Percentiles rank a stretch among this genome's conserved stretches.
phyloP scores from a whole-genome alignment of 1,140 invertebrate genomes.

The Pemphigus obesinymphae region DNA sequence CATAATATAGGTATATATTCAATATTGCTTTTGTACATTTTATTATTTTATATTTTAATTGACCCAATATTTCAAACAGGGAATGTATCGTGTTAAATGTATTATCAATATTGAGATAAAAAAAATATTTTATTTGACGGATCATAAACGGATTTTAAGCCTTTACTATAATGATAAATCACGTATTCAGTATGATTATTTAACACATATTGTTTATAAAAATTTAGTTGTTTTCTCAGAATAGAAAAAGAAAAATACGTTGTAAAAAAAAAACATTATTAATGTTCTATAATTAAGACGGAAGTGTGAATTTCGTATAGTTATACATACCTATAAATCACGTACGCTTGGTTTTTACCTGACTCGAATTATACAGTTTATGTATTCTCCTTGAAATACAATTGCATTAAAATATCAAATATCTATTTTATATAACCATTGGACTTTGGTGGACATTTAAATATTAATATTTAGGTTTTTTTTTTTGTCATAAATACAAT shows the following conservation, averaged over 20 bases:
- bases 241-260: background rate
- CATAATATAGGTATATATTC: too few species aligned
- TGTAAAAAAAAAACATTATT: background rate
- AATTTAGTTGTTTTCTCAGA: background rate
- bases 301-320: background rate
- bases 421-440: too few species aligned
- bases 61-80: background rate
- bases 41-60: background rate
- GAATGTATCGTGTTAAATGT: background rate
- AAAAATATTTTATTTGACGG: background rate
- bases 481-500: too few species aligned
- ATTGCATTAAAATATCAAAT: too few species aligned
- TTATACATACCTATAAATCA: background rate
- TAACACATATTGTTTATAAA: background rate
- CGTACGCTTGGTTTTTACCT: background rate
- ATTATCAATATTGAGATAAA: background rate
- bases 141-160: background rate
- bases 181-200: background rate
- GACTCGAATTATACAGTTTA: background rate
- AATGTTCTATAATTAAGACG: too few species aligned
- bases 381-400: background rate
- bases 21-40: background rate
- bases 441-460: too few species aligned
- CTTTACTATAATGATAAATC: background rate
- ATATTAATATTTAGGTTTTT: too few species aligned